A percentile compares a stretch with the other conserved stretches of the same genome.
Evolutionary conservation across 2,113 vertebrate species (phyloP).

Genomic region (Myrmecophaga tridactyla): DNA sequence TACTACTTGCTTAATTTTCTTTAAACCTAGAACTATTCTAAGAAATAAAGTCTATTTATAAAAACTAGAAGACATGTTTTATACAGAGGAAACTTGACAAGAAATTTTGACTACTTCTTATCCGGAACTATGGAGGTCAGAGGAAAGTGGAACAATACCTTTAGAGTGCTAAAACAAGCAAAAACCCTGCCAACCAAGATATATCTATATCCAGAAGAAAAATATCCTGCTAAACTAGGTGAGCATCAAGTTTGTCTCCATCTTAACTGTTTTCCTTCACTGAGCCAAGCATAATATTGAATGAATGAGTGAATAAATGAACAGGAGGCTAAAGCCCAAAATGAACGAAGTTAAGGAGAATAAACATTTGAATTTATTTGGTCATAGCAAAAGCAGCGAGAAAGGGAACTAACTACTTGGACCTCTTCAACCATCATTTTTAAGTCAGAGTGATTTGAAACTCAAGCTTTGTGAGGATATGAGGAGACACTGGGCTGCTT

Average conservation of each 20-base stretch:
- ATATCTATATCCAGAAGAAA: neutral
- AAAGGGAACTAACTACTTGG: neutral
- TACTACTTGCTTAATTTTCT: neutral
- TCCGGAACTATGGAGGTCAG: no score
- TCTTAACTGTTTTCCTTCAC: neutral
- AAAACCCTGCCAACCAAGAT: neutral
- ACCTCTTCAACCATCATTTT: neutral
- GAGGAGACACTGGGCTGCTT: no score
- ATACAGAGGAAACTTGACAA: neutral
- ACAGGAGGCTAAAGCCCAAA: neutral
- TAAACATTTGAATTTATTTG: neutral
- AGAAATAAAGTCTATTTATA: neutral
- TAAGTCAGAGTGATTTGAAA: neutral
- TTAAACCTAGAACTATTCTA: neutral
- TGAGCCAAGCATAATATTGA: rapidly evolving
- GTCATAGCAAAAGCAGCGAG: neutral
- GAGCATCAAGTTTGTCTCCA: neutral
- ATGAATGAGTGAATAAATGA: no score
- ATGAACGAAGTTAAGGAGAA: neutral
- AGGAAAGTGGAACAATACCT: no score
- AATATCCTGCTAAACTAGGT: neutral
- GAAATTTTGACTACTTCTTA: no score
- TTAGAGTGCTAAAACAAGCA: no score
- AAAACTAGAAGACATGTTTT: no score
- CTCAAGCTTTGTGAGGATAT: neutral